These are phyloP conservation scores for Galerucella calmariensis DNA, from an alignment of 2,888 invertebrate genomes.

Conservation along the genomic window DNA sequence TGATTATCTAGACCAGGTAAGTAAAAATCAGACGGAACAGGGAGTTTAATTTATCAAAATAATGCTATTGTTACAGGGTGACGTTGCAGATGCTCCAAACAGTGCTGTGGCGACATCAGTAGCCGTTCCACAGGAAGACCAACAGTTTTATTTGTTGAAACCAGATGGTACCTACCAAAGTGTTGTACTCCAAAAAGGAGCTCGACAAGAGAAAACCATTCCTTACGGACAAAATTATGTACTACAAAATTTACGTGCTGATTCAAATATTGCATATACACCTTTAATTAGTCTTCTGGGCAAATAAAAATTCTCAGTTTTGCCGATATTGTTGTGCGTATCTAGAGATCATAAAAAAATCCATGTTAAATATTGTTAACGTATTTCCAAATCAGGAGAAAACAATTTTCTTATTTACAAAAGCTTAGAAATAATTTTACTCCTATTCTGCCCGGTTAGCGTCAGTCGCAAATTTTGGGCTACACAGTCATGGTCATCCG, in stretches of 20 bases:
- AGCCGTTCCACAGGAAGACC: constrained; percentile 38
- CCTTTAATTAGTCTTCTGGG: constrained; percentile 43
- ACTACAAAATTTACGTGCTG: constrained; percentile 47
- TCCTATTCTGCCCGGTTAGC: too few relatives aligned
- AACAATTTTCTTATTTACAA: too few relatives aligned
- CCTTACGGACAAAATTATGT: constrained; percentile 50
- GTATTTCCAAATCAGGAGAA: too few relatives aligned
- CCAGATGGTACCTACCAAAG: constrained; percentile 51
- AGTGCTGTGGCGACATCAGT: constrained; percentile 50
- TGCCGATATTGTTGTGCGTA: background rate
- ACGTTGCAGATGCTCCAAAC: constrained; percentile 40
- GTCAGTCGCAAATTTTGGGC: too few relatives aligned
- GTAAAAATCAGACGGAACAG: background rate
- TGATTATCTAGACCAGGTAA: constrained; percentile 1
- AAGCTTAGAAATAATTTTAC: too few relatives aligned
- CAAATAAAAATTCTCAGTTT: background rate
- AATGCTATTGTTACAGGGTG: background rate
- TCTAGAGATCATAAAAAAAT: background rate
- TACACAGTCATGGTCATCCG: too few relatives aligned
- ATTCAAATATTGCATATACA: constrained; percentile 45
- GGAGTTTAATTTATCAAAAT: background rate
- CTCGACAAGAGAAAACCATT: constrained; percentile 43
- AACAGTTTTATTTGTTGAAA: constrained; percentile 48
- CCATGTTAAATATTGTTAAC: background rate
- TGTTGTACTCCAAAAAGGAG: constrained; percentile 45